Evolutionary conservation across 2,113 vertebrate species (phyloP).

Genomic region (Aegithalos caudatus): DNA sequence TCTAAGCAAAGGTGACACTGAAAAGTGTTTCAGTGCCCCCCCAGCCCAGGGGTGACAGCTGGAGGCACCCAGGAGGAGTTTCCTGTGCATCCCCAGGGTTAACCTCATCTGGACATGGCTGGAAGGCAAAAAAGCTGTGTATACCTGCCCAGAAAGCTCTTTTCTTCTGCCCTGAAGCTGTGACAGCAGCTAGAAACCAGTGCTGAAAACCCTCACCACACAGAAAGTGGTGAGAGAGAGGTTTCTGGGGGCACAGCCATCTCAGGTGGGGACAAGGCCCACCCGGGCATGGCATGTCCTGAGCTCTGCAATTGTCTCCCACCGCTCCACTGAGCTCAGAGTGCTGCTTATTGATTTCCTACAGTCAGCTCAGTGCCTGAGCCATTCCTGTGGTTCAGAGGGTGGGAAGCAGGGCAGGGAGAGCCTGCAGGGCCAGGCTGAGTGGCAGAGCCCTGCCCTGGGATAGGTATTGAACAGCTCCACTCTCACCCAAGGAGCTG

Average conservation of each 20-base stretch:
- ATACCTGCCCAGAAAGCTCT: background rate
- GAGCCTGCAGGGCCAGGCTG: background rate
- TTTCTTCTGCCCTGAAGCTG: background rate
- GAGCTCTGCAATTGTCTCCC: background rate
- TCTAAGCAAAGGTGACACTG: background rate
- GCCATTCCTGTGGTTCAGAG: background rate
- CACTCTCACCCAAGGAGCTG: background rate
- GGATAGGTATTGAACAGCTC: background rate
- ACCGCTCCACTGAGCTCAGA: background rate
- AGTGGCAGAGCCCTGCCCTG: background rate
- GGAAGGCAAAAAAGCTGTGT: background rate
- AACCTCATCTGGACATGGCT: fast-evolving
- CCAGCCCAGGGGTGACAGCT: background rate
- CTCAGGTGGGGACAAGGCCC: background rate
- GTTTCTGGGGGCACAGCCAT: background rate
- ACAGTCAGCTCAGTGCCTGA: background rate
- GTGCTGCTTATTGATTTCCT: background rate
- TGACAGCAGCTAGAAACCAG: background rate
- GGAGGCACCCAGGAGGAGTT: background rate
- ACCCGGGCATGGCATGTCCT: background rate
- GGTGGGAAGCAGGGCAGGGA: background rate
- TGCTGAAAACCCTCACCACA: background rate
- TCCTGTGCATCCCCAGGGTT: background rate
- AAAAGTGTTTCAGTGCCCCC: too few relatives aligned
- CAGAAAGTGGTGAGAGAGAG: background rate